These are phyloP conservation scores for Eriocheir sinensis DNA, from an alignment of 1,140 invertebrate species.

Conservation along the genomic window DNA sequence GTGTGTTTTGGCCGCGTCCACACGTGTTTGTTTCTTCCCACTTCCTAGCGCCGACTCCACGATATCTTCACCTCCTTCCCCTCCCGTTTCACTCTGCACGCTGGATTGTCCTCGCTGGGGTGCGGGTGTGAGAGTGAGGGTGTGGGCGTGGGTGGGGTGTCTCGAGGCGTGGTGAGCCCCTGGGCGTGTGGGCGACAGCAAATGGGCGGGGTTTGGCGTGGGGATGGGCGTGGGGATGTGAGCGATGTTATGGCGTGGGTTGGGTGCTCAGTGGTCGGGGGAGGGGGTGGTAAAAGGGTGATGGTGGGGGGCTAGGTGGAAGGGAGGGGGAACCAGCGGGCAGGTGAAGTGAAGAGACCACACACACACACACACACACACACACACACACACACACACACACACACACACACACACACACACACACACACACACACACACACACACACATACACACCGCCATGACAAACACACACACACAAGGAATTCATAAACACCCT, in stretches of 20 bases:
- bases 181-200: neutral
- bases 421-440: conserved; percentile 4
- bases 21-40: conserved; percentile 21
- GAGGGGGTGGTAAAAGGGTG: neutral
- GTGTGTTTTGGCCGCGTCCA: conserved; percentile 48
- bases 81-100: neutral
- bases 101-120: neutral
- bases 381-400: conserved; percentile 8
- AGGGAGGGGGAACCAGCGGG: neutral
- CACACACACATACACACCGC: neutral
- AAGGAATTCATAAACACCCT: neutral
- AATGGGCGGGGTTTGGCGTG: neutral
- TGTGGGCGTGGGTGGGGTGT: neutral
- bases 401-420: conserved; percentile 4
- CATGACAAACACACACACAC: conserved; percentile 12
- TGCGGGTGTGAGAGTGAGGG: neutral
- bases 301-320: neutral
- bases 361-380: neutral
- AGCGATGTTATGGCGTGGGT: neutral
- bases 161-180: neutral
- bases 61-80: neutral
- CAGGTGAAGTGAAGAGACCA: conserved; percentile 36
- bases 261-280: neutral
- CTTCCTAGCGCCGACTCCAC: neutral
- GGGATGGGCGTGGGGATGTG: neutral